Evolutionary conservation across 1,140 invertebrate genomes (phyloP), one percentile per base, ranked within the genome.

Genomic region (Platorchestia sp.): DNA sequence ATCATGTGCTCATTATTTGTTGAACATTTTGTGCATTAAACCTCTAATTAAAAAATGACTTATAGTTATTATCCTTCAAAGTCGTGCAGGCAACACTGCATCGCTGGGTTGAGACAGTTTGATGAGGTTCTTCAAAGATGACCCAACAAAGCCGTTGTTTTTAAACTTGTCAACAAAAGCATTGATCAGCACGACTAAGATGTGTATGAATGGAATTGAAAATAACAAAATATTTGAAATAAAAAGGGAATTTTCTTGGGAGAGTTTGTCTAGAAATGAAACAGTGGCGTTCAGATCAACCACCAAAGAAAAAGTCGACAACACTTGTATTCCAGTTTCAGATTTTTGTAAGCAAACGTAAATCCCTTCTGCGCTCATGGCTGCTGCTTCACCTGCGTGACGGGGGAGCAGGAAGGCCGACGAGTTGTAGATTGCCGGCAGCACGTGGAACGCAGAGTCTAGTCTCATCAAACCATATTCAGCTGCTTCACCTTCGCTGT

Each of bases 21-120:
- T 89, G 87, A 89, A 27, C 41, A 89, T 89, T 41, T 89, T 89
- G 27, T 43, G 87, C 87, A 89, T 89, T 89, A 89, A 89, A 89
- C 41, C 43, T 41, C 43, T 42, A 89, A 42, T 42, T 41, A 89
- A 36, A 89, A 89, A 42, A 89, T 89, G n/a, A 41, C 3, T 16
- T 10, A 16, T 42, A 89, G 16, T 89, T 42, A 41, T 89, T 89
- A 19, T 16, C 87, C 87, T 44, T 89, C 43, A 75, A 89, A 42
- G 10, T 42, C 87, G 43, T 6, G 41, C 27, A 89, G 87, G n/a
- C 16, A 89, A 1, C 87, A 89, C 43, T 89, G 43, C 87, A 44
- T 89, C 87, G 41, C 87, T 27, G 27, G 87, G 87, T 44, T 19
- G 43, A 89, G 87, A 41, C 42, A 14, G 41, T 14, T 89, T 41